Evolutionary conservation across 2,113 vertebrate species (phyloP).

Genomic region (Budorcas taxicolor): DNA sequence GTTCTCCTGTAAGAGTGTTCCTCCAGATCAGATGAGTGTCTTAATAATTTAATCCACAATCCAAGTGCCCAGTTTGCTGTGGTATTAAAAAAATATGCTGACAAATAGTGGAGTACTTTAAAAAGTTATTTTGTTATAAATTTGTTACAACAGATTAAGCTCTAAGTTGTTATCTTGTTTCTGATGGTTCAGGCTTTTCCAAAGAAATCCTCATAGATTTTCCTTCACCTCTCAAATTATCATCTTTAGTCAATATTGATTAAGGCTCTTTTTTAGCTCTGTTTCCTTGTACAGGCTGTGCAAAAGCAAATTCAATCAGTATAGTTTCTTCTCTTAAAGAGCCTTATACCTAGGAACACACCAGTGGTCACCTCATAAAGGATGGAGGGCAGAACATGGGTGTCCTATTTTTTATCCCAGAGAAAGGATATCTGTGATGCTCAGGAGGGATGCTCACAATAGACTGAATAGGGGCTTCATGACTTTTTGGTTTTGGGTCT

Average conservation of each 20-base stretch:
- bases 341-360: not conserved
- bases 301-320: not conserved
- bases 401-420: not conserved
- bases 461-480: not conserved
- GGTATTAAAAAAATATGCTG: constrained; percentile 14
- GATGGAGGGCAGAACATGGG: not conserved
- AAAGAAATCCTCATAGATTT: constrained; percentile 58
- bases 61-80: not conserved
- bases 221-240: constrained; percentile 57
- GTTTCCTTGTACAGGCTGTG: not conserved
- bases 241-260: constrained; percentile 49
- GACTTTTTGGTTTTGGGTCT: not conserved
- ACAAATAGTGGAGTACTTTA: not conserved
- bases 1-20: not conserved
- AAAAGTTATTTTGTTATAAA: constrained; percentile 36
- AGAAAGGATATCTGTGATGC: not conserved
- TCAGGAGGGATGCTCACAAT: not conserved
- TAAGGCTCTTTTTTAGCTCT: constrained; percentile 10
- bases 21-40: not conserved
- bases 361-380: not conserved
- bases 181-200: constrained; percentile 56
- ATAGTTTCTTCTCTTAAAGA: not conserved
- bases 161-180: constrained; percentile 49
- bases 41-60: not conserved
- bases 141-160: constrained; percentile 47